Evolutionary conservation across 37 sponge, comb jelly and placozoan genomes (phyloP).

Genomic region (Tethya wilhelma): DNA sequence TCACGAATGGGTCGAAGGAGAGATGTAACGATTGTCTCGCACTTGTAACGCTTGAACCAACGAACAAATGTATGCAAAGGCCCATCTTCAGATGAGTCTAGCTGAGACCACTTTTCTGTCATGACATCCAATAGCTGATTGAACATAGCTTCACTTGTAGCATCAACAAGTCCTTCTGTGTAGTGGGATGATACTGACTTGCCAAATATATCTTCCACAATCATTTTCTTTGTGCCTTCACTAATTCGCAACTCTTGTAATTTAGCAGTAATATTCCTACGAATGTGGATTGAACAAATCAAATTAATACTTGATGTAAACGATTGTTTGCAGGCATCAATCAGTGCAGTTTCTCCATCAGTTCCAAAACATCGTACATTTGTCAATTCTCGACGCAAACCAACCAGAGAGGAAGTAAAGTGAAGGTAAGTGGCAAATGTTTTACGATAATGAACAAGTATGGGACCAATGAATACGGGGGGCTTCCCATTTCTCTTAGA

Average conservation of each 20-base stretch:
- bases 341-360: constrained; percentile 45
- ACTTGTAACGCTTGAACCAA: constrained; percentile 14
- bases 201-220: constrained; percentile 31
- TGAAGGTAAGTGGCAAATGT: constrained; percentile 42
- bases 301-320: constrained; percentile 15
- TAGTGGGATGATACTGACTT: neutral
- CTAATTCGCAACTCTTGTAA: neutral
- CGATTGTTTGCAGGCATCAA: constrained; percentile 37
- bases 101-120: neutral
- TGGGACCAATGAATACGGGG: constrained; percentile 5
- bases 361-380: constrained; percentile 41
- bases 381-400: constrained; percentile 26
- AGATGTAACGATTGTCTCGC: constrained; percentile 20
- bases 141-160: neutral
- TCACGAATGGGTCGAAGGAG: constrained; percentile 21
- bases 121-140: neutral
- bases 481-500: constrained; percentile 4
- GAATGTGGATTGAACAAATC: constrained; percentile 55
- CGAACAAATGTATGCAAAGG: constrained; percentile 5
- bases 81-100: neutral
- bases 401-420: constrained; percentile 39
- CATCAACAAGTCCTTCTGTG: constrained; percentile 33
- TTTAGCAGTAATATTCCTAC: constrained; percentile 35
- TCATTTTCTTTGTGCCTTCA: constrained; percentile 2
- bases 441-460: constrained; percentile 11